These are phyloP conservation scores for Leontocebus nigricollis DNA, from an alignment of 2,797 vertebrate genomes.

Conservation along the genomic window DNA sequence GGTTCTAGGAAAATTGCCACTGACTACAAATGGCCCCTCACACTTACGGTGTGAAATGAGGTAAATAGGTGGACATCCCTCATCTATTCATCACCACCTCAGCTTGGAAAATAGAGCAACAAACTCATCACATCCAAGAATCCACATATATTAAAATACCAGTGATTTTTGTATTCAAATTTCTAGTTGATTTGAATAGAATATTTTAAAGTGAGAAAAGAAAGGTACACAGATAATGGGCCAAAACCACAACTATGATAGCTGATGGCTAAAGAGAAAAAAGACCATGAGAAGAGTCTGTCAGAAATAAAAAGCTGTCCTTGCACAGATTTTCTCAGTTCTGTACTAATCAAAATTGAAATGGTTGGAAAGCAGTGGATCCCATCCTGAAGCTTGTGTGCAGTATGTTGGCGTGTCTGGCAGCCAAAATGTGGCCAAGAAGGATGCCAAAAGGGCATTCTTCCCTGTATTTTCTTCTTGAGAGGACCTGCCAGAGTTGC, in stretches of 20 bases:
- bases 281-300: neutral
- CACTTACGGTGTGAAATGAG: neutral
- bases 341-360: neutral
- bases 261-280: neutral
- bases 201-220: slow-evolving; percentile 12
- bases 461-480: neutral
- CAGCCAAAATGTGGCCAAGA: neutral
- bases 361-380: neutral
- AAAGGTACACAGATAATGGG: neutral
- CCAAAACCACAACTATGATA: neutral
- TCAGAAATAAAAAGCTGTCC: neutral
- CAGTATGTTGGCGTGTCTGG: neutral
- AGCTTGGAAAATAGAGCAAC: neutral
- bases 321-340: neutral
- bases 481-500: neutral
- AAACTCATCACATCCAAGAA: neutral
- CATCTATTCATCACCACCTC: neutral
- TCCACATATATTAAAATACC: neutral
- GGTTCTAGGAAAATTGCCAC: neutral
- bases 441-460: neutral
- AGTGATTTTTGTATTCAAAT: neutral
- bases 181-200: neutral
- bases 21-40: neutral
- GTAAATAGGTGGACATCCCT: neutral
- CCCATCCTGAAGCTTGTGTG: neutral